Percentiles rank a stretch among this genome's conserved stretches.
Conservation (phyloP, 1,140 invertebrate genomes). For the Adoxophyes honmai region DNA sequence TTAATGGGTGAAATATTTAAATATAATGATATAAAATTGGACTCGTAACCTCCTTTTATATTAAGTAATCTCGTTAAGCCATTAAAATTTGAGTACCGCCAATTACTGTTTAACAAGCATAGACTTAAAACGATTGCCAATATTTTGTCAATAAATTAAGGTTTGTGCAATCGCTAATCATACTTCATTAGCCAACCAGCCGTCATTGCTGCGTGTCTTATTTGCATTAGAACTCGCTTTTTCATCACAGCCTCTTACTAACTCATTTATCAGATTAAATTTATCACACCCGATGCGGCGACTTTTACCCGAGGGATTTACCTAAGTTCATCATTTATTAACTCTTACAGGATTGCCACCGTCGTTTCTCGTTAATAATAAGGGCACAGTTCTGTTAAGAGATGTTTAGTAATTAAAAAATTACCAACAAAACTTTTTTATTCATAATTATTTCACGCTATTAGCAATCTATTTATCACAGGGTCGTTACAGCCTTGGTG, state of each 20-base stretch:
- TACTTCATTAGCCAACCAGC: neutral
- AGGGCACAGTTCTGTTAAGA: neutral
- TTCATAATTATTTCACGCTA: too few relatives aligned
- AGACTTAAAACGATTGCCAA: neutral
- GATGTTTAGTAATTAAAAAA: neutral
- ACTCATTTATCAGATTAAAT: conserved; percentile 4
- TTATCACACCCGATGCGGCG: neutral
- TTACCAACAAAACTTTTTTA: too few relatives aligned
- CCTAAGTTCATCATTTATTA: conserved; percentile 7
- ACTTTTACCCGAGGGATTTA: neutral
- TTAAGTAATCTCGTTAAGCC: conserved; percentile 3
- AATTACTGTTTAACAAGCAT: conserved; percentile 11
- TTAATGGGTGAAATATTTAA: conserved; percentile 11
- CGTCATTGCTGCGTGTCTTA: neutral
- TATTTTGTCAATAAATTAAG: conserved; percentile 4
- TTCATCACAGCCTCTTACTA: neutral
- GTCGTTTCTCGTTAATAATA: neutral
- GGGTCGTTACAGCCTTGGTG: too few relatives aligned
- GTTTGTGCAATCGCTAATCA: conserved; percentile 8
- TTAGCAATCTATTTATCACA: too few relatives aligned
- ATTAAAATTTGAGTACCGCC: conserved; percentile 1
- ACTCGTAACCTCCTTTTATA: conserved; percentile 10
- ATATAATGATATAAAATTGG: conserved; percentile 7
- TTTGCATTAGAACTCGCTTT: conserved; percentile 2
- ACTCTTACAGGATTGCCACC: conserved; percentile 9